These are phyloP conservation scores for Craseonycteris thonglongyai DNA, from an alignment of 2,113 vertebrate genomes.

Conservation along the genomic window DNA sequence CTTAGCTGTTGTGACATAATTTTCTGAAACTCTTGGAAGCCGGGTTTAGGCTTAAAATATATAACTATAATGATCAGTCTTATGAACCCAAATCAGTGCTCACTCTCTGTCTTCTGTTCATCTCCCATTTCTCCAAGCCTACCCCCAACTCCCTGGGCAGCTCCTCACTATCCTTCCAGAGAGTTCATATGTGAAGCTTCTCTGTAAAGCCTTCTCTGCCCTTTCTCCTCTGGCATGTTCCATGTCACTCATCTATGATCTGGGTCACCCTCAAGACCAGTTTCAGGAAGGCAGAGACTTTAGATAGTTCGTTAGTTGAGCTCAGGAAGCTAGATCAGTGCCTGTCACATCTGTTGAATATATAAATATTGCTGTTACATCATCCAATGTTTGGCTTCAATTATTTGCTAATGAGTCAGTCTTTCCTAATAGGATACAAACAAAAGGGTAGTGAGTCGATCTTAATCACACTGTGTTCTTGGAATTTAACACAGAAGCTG, in stretches of 20 bases:
- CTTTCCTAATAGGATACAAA: background rate
- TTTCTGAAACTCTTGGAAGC: background rate
- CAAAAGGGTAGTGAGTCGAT: background rate
- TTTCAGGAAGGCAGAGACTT: background rate
- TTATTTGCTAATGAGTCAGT: background rate
- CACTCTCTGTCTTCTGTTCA: background rate
- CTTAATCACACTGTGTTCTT: background rate
- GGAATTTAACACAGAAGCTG: background rate
- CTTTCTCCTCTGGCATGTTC: background rate
- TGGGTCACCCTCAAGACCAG: background rate
- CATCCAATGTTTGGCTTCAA: background rate
- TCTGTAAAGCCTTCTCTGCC: background rate
- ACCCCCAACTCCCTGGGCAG: background rate
- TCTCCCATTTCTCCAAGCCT: background rate
- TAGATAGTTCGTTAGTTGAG: background rate
- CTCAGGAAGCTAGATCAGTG: background rate
- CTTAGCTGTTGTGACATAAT: conserved; percentile 17
- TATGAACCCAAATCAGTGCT: background rate
- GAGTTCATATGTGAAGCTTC: background rate
- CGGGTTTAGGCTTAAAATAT: background rate
- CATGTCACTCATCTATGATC: background rate
- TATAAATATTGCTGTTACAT: background rate
- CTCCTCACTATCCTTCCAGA: background rate
- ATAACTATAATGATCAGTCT: background rate
- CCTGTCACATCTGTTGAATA: background rate